These are phyloP conservation scores for Andrena bucephala DNA, from an alignment of 2,888 invertebrate genomes.

Conservation along the genomic window DNA sequence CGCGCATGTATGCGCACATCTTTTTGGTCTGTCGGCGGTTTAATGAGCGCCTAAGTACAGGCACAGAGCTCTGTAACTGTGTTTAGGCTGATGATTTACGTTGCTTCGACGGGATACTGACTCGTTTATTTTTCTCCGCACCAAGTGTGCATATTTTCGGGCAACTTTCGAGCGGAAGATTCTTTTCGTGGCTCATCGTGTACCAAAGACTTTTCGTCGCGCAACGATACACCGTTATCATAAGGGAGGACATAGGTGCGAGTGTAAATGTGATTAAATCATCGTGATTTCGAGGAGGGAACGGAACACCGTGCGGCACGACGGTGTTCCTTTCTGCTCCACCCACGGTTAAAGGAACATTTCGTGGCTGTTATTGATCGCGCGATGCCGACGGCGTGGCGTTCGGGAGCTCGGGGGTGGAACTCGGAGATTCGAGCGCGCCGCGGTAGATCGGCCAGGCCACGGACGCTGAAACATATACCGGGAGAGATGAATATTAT, in stretches of 20 bases:
- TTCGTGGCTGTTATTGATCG: slow-evolving; percentile 9
- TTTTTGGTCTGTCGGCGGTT: slow-evolving; percentile 18
- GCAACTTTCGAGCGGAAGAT: not conserved
- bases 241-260: not conserved
- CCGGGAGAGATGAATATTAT: slow-evolving; percentile 43
- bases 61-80: not conserved
- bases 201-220: slow-evolving; percentile 11
- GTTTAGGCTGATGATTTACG: not conserved
- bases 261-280: slow-evolving; percentile 8
- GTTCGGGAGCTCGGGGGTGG: not conserved
- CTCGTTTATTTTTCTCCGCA: not conserved
- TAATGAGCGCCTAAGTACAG: not conserved
- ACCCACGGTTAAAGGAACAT: not conserved
- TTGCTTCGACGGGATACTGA: slow-evolving; percentile 6
- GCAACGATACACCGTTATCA: slow-evolving; percentile 15
- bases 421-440: not conserved
- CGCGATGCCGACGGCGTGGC: not conserved
- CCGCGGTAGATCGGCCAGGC: slow-evolving; percentile 13
- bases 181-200: not conserved
- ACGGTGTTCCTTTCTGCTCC: not conserved
- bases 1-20: not conserved
- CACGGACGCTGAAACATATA: slow-evolving; percentile 55
- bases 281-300: not conserved
- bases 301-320: slow-evolving; percentile 4
- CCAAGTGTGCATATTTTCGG: not conserved